phyloP scores from a whole-genome alignment of 2,888 invertebrate species.

The Drosophila atripex region DNA sequence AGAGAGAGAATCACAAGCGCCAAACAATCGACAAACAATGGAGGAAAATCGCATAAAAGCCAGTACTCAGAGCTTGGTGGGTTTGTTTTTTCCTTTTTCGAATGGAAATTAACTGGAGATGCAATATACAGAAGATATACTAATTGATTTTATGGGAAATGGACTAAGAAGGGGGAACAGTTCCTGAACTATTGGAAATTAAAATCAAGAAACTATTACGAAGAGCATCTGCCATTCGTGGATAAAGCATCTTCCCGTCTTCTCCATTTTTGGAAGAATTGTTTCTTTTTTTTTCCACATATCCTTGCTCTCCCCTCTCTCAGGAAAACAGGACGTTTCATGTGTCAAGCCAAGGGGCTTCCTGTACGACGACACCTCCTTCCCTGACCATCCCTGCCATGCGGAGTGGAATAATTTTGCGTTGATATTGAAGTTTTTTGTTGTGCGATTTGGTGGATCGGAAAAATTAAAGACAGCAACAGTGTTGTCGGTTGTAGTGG shows the following conservation, averaged over 20 bases:
- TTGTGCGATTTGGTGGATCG: slow-evolving; percentile 44
- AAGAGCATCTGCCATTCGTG: slow-evolving; percentile 24
- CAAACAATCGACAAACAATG: slow-evolving; percentile 53
- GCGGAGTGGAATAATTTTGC: slow-evolving; percentile 42
- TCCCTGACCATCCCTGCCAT: neutral
- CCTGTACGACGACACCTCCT: slow-evolving; percentile 61
- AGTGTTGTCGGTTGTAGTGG: too few relatives aligned
- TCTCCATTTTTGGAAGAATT: neutral
- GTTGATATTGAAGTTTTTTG: too few relatives aligned
- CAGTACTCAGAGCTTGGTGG: neutral
- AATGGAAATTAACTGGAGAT: neutral
- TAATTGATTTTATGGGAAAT: neutral
- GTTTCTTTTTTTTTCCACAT: slow-evolving; percentile 4
- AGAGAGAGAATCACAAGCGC: slow-evolving; percentile 25
- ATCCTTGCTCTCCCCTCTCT: slow-evolving; percentile 13
- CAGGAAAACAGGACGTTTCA: slow-evolving; percentile 61
- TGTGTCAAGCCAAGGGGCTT: slow-evolving; percentile 68
- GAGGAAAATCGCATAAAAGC: slow-evolving; percentile 27
- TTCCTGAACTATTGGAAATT: too few relatives aligned
- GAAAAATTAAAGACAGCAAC: slow-evolving; percentile 66
- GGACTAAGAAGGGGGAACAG: too few relatives aligned
- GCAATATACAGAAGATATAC: neutral
- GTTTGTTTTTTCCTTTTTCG: neutral
- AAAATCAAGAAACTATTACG: too few relatives aligned
- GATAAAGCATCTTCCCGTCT: neutral